Evolutionary conservation across 2,797 vertebrate species (phyloP).

Genomic region (Microctenopoma lineatum): DNA sequence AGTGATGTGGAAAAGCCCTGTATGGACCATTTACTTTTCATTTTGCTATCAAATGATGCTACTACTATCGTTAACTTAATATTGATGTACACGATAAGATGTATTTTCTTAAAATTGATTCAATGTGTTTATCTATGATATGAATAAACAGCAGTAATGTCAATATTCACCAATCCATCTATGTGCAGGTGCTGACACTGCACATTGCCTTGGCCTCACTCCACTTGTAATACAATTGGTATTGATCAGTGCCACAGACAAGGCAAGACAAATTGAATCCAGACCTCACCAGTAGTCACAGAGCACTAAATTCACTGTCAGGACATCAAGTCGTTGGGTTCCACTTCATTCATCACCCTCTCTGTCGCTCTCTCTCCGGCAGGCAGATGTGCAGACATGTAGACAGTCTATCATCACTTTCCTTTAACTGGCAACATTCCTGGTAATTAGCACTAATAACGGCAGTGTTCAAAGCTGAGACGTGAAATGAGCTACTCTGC

Average conservation of each 20-base stretch:
- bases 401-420: conserved; percentile 59
- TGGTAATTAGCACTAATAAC: conserved; percentile 55
- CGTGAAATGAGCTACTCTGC: conserved; percentile 41
- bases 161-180: conserved; percentile 60
- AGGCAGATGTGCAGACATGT: conserved; percentile 33
- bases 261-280: conserved; percentile 70
- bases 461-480: conserved; percentile 44
- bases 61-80: conserved; percentile 41
- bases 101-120: conserved; percentile 47
- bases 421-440: conserved; percentile 46
- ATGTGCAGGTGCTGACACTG: conserved; percentile 72
- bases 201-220: conserved; percentile 59
- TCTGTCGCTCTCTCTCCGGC: conserved; percentile 31
- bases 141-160: conserved; percentile 52
- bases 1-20: no score
- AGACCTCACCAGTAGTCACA: conserved; percentile 44
- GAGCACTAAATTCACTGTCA: conserved; percentile 41
- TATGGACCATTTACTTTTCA: neutral
- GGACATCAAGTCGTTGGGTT: conserved; percentile 34
- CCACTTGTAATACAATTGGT: conserved; percentile 76
- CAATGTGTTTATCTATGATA: conserved; percentile 48
- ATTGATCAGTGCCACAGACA: conserved; percentile 74
- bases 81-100: conserved; percentile 42
- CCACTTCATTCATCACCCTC: conserved; percentile 42
- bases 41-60: conserved; percentile 28